Evolutionary conservation across 2,797 vertebrate genomes (phyloP), one percentile per base, ranked within the genome.

Genomic region (Crossoptilon crossoptilon): DNA sequence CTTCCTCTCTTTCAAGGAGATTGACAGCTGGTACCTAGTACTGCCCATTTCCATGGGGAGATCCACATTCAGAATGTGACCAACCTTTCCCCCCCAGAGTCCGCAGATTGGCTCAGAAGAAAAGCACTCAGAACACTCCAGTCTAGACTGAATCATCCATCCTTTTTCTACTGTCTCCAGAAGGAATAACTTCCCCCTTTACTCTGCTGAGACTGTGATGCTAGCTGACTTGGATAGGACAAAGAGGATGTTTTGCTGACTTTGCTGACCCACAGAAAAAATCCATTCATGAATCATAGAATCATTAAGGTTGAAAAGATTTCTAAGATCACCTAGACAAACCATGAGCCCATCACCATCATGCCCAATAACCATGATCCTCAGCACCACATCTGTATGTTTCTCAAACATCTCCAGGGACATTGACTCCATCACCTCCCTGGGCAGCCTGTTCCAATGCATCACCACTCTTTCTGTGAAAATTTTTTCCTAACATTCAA

Each of bases 191-290:
- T 33, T 51, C 9, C 6, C 9, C 11, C 23, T 69, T 29, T n/a
- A 56, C 11, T 58, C 26, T 77, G 8, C 41, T 59, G 14, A 71
- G 58, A 35, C 62, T 87, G 22, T 35, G 48, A 77, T 23, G 53
- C 19, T 53, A 82, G 9, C 12, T 77, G 58, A 18, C 16, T 60
- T 67, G 8, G 6, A 6, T 11, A 35, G 23, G 41, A 89, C 82
- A 53, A 83, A 53, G 1, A 80, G 6, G 12, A 60, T 46, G 18
- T 5, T 74, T 70, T 67, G 10, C 17, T 71, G 53, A 83, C 29
- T 29, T 58, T 35, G 35, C 41, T 80, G 33, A 63, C 3, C 4
- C 3, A 1, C 39, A 60, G 23, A 4, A 0, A 2, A 87, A 43
- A 81, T 21, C 26, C 64, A 60, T 56, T 60, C 56, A 59, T 55